phyloP scores from a whole-genome alignment of 2,113 vertebrate genomes.

The Xenopus laevis region DNA sequence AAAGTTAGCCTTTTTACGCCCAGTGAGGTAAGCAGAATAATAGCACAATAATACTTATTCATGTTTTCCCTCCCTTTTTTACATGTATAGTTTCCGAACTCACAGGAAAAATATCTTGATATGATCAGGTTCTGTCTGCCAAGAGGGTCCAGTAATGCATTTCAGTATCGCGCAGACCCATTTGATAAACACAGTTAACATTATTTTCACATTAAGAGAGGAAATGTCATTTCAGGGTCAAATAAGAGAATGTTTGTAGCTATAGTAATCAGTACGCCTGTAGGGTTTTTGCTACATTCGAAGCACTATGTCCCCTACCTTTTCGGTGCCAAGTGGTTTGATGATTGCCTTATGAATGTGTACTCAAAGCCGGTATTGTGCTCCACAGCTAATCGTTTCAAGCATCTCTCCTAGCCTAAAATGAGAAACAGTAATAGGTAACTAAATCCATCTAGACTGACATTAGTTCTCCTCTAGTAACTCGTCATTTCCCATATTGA shows the following conservation, averaged over 20 bases:
- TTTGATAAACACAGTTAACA: background rate
- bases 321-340: conserved; percentile 3
- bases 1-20: no score
- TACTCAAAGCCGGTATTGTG: conserved; percentile 26
- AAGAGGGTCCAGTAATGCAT: background rate
- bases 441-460: conserved; percentile 14
- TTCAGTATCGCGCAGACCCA: background rate
- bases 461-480: conserved; percentile 36
- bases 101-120: background rate
- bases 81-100: background rate
- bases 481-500: conserved; percentile 37
- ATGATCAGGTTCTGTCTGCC: background rate
- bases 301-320: background rate
- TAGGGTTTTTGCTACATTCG: background rate
- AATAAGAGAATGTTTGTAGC: background rate
- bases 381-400: conserved; percentile 6
- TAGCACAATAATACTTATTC: background rate
- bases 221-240: conserved; percentile 5
- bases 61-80: background rate
- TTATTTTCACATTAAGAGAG: conserved; percentile 2
- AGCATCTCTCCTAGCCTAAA: conserved; percentile 27
- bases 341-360: conserved; percentile 21
- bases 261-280: background rate
- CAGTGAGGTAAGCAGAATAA: background rate
- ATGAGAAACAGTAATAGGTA: conserved; percentile 35